Conservation (phyloP, 2,888 invertebrate species). For the Sthenelais limicola region DNA sequence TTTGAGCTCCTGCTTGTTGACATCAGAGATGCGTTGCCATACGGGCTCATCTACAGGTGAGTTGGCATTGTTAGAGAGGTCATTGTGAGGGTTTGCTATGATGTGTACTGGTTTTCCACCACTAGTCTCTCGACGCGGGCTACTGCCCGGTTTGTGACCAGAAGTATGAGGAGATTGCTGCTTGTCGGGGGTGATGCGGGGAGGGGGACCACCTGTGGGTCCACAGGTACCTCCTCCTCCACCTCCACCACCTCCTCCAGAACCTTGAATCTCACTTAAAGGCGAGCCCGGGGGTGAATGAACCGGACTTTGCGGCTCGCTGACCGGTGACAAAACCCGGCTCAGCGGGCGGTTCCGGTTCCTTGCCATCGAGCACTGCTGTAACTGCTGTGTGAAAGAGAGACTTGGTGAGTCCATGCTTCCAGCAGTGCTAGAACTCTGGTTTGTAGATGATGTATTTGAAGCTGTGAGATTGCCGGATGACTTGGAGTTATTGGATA, state of each 20-base stretch:
- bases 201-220: no score
- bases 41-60: conserved; percentile 57
- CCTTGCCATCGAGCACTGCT: conserved; percentile 81
- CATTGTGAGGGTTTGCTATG: conserved; percentile 42
- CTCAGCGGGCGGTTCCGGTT: conserved; percentile 79
- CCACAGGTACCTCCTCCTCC: no score
- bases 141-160: conserved; percentile 16
- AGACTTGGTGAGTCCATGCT: conserved; percentile 70
- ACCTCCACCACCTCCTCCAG: no score
- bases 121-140: conserved; percentile 24
- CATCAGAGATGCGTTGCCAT: conserved; percentile 64
- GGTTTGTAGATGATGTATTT: conserved; percentile 77
- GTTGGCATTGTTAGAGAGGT: conserved; percentile 61
- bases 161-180: conserved; percentile 28
- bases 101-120: conserved; percentile 34
- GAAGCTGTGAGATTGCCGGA: conserved; percentile 79
- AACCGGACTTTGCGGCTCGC: conserved; percentile 82
- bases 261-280: conserved; percentile 69
- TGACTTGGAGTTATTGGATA: conserved; percentile 79
- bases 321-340: conserved; percentile 76
- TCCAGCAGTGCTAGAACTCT: conserved; percentile 57
- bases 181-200: conserved; percentile 36
- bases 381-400: conserved; percentile 93
- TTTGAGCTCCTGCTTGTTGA: not conserved
- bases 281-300: conserved; percentile 88